phyloP scores from a whole-genome alignment of 2,113 vertebrate genomes.

The Zosterops lateralis region DNA sequence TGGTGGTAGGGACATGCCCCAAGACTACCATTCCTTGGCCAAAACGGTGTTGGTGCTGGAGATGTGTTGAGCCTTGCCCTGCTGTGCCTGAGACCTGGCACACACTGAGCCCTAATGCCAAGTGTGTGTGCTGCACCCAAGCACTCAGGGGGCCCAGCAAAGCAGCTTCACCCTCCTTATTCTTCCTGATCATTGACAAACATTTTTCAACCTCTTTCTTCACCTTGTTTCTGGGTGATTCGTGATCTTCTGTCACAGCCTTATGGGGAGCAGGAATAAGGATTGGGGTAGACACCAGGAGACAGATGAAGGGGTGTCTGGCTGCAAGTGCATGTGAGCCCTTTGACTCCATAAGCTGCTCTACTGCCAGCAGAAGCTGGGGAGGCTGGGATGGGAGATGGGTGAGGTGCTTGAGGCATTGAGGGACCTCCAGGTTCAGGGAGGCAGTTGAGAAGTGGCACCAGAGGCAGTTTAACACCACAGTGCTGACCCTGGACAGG shows the following conservation, averaged over 20 bases:
- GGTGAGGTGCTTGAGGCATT: neutral
- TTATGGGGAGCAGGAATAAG: neutral
- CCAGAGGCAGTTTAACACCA: neutral
- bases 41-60: neutral
- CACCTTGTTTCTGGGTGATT: neutral
- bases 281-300: neutral
- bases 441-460: neutral
- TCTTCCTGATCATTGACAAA: neutral
- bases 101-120: neutral
- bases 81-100: neutral
- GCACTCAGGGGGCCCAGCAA: neutral
- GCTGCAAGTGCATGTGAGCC: accelerated
- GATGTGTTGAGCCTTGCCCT: accelerated
- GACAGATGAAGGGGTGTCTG: neutral
- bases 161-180: neutral
- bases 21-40: neutral
- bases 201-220: neutral
- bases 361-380: neutral
- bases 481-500: neutral
- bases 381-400: neutral
- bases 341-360: neutral
- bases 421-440: neutral
- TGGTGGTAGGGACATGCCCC: too few species aligned
- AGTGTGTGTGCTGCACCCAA: neutral
- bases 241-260: neutral